Base-by-base conservation (phyloP, 2,113 vertebrate species). In the Dryoscopus gambensis region DNA sequence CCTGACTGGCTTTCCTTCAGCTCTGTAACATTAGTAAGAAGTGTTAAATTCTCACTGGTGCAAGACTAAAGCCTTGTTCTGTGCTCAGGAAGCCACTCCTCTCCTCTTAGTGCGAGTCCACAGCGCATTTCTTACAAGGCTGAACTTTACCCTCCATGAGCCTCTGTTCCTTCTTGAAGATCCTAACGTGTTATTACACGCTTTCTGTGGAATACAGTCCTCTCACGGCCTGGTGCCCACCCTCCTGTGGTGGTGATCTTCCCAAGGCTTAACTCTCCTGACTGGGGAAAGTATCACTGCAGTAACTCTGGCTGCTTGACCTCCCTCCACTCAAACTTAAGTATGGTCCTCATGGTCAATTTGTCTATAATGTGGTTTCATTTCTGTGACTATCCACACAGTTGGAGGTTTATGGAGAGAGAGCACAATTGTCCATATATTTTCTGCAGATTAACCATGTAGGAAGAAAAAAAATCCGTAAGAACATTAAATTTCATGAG, bases 171-270 rank as follows among this genome's bases (percentile, higher is more conserved):
- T 68, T 31, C 35, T 19, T 19, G 10, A 70, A 79, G 21, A 24
- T 78, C 35, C 37, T 77, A 39, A 50, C 0, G 0, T 7, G 7
- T 24, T 44, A 19, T 15, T 59, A 46, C 30, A 50, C 0, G 0
- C 23, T 11, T 1, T 33, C 31, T 2, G 0, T 47, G 42, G 14
- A 77, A 77, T 15, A 31, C 0, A 2, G 23, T 47, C 39, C 18
- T 50, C 47, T 39, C 11, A 7, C 30, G 56, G 44, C 52, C 30
- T 56, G 44, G 30, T 37, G 52, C 81, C 74, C 6, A 6, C 10
- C 33, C 35, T 53, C 37, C 74, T 78, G 25, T 47, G 52, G 6
- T 15, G 18, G 31, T 6, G 46, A 44, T 22, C 53, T 74, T 68
- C 31, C 23, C 22, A 69, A 76, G 33, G 18, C 13, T 84, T 17